Base-by-base conservation (phyloP, 1,140 invertebrate species). In the Drosophila nasuta region DNA sequence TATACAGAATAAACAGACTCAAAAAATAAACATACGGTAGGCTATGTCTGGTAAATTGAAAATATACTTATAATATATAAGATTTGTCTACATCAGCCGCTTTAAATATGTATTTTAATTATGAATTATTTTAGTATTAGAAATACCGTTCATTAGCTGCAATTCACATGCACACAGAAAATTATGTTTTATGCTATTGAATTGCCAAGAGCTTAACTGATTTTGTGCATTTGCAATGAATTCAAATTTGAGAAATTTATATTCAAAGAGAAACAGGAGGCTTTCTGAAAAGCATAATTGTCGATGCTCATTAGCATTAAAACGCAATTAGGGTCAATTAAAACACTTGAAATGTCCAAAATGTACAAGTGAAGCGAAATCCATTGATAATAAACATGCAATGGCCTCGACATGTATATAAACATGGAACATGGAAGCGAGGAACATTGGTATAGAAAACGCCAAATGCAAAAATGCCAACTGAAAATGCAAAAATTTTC, bases 291-390 rank as follows among this genome's bases (percentile, higher is more conserved):
- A 41, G 35, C 15, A 38, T 30, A 35, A 15, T 33, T 56, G 33
- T n/a, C 17, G 52, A 15, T 54, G 6, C 59, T 63, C 56, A 80
- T 80, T 80, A 78, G 70, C 78, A 80, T 78, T 65, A 70, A 67
- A 80, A 75, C 63, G 75, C 75, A 77, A 78, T 80, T 80, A 62
- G 75, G 75, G 62, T 64, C 65, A 75, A 75, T 80, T 80, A 59
- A 75, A 80, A 65, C 64, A 77, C 77, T 79, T 67, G 69, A 64
- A 74, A 30, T 35, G 60, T 49, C 64, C 48, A 51, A 77, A 70
- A 46, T 58, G 51, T 15, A 58, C 25, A 52, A 54, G 43, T 52
- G 33, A 2, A 28, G 5, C 17, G 57, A 49, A 68, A 77, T 64
- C 46, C 25, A 77, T 66, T 68, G 78, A 80, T 80, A 78, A 63